Evolutionary conservation across 2,113 vertebrate species (phyloP).

Genomic region (Coregonus clupeaformis): DNA sequence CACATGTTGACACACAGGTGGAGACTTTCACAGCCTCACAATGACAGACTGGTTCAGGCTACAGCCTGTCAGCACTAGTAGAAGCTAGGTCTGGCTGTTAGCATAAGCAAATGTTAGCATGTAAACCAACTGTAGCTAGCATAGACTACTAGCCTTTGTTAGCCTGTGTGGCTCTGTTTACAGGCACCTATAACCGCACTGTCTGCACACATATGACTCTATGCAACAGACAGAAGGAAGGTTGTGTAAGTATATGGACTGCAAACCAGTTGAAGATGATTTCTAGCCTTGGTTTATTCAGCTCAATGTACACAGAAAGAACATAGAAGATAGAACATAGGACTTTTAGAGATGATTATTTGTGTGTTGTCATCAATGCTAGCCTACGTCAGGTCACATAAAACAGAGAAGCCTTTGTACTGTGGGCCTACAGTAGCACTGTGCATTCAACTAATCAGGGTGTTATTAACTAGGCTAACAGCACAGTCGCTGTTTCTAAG

Average conservation of each 20-base stretch:
- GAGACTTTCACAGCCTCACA: constrained; percentile 23
- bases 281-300: neutral
- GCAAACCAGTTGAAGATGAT: neutral
- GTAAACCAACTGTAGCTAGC: neutral
- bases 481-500: too few relatives aligned
- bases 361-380: neutral
- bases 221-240: neutral
- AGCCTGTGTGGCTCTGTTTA: neutral
- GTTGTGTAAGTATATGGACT: neutral
- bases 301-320: neutral
- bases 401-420: neutral
- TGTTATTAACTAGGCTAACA: neutral
- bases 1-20: constrained; percentile 37
- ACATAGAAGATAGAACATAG: neutral
- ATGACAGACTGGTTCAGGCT: constrained; percentile 3
- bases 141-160: neutral
- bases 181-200: neutral
- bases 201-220: neutral
- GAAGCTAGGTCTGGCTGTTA: too few relatives aligned
- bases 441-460: neutral
- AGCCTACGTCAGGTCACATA: neutral
- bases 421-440: neutral
- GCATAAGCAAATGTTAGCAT: neutral
- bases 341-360: neutral
- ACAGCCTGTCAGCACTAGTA: neutral